Evolutionary conservation across 2,113 vertebrate species (phyloP).

Genomic region (Coptodon bakossiorum): DNA sequence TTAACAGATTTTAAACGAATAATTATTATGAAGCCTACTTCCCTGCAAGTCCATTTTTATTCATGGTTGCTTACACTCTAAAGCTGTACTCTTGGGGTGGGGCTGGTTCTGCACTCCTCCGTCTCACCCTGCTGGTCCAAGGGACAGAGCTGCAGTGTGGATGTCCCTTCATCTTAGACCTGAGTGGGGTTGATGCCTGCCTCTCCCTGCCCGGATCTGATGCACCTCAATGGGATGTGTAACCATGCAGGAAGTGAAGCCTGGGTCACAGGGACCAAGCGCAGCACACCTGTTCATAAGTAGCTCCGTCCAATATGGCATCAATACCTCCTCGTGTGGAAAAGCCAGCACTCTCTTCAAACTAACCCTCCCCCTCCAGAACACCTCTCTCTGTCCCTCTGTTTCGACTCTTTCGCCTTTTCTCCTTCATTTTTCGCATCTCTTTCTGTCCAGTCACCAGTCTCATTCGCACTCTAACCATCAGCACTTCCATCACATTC

Average conservation of each 20-base stretch:
- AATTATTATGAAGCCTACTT: constrained; percentile 73
- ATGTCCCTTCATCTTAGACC: constrained; percentile 38
- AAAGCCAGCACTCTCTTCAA: constrained; percentile 40
- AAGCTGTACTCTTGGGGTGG: constrained; percentile 36
- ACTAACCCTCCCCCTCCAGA: background rate
- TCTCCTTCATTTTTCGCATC: background rate
- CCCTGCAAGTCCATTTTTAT: constrained; percentile 68
- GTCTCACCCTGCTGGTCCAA: constrained; percentile 3
- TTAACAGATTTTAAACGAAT: constrained; percentile 76
- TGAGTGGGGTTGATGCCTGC: constrained; percentile 6
- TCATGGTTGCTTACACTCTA: constrained; percentile 67
- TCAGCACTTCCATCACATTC: background rate
- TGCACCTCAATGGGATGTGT: constrained; percentile 35
- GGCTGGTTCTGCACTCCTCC: constrained; percentile 10
- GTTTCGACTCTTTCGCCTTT: background rate
- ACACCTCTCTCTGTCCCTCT: background rate
- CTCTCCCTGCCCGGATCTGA: constrained; percentile 4
- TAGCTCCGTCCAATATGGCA: constrained; percentile 45
- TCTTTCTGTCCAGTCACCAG: background rate
- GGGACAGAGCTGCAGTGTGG: background rate
- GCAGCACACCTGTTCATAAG: constrained; percentile 49
- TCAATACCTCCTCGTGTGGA: constrained; percentile 50
- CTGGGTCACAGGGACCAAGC: constrained; percentile 42
- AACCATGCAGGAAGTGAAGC: constrained; percentile 44
- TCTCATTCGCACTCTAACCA: background rate